A percentile compares a stretch with the other conserved stretches of the same genome.
Conservation (phyloP, 2,113 vertebrate genomes). For the Brachirus orientalis region DNA sequence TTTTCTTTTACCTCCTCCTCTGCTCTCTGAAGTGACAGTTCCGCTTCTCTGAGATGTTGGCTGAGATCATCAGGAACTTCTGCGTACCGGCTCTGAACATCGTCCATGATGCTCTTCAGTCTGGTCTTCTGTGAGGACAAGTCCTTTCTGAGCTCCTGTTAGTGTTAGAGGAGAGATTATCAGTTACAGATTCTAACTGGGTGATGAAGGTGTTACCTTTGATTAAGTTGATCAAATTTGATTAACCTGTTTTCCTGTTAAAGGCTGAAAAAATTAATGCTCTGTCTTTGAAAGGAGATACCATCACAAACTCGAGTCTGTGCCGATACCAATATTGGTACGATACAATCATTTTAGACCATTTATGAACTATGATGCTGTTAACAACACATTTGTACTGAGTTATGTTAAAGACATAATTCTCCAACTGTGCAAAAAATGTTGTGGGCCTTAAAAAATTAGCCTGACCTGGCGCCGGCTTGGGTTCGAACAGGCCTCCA, state of each 20-base stretch:
- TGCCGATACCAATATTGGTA: too few relatives aligned
- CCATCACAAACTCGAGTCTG: too few relatives aligned
- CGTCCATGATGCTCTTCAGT: slow-evolving; percentile 81
- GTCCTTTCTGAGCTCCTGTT: slow-evolving; percentile 82
- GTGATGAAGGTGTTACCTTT: too few relatives aligned
- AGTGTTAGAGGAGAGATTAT: neutral
- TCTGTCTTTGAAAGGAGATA: too few relatives aligned
- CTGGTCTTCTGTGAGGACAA: slow-evolving; percentile 79
- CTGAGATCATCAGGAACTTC: slow-evolving; percentile 85
- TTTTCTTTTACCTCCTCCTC: slow-evolving; percentile 85
- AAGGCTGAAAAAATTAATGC: neutral
- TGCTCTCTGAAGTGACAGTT: slow-evolving; percentile 77
- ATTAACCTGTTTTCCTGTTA: neutral
- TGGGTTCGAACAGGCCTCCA: slow-evolving; percentile 66
- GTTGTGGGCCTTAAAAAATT: neutral
- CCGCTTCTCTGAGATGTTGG: slow-evolving; percentile 79
- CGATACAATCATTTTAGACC: too few relatives aligned
- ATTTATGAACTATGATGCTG: too few relatives aligned
- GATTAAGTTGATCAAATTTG: too few relatives aligned
- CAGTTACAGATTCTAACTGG: neutral
- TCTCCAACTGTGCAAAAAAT: too few relatives aligned
- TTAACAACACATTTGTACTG: too few relatives aligned
- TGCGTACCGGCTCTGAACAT: slow-evolving; percentile 76
- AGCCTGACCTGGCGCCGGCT: slow-evolving; percentile 80
- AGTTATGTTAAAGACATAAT: too few relatives aligned